Conservation (phyloP, 2,797 vertebrate genomes). For the Tangara arthus region DNA sequence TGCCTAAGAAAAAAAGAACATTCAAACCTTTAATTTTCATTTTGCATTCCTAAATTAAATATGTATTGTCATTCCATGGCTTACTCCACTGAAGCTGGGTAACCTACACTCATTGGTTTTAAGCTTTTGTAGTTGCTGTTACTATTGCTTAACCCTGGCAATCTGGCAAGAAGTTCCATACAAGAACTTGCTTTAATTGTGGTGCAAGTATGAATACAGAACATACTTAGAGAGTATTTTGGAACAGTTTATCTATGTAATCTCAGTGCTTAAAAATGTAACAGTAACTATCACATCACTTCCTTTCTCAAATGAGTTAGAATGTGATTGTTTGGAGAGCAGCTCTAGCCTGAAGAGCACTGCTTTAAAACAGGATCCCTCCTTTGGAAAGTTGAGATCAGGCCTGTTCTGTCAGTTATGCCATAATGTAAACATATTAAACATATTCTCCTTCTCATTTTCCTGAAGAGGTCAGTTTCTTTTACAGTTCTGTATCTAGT, state of each 20-base stretch:
- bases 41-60: background rate
- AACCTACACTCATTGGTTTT: background rate
- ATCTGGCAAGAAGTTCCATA: background rate
- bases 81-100: background rate
- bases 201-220: background rate
- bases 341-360: background rate
- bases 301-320: background rate
- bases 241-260: background rate
- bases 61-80: background rate
- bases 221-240: background rate
- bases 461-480: background rate
- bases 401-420: background rate
- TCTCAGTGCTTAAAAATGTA: background rate
- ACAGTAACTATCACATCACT: background rate
- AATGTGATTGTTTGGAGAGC: background rate
- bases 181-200: background rate
- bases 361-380: background rate
- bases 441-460: background rate
- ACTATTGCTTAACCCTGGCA: background rate
- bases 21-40: background rate
- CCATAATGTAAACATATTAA: background rate
- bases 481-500: background rate
- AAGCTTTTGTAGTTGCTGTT: background rate
- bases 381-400: fast-evolving
- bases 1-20: background rate